Evolutionary conservation across 2,888 invertebrate species (phyloP), one percentile per base, ranked within the genome.

Genomic region (Cybosia mesomella): DNA sequence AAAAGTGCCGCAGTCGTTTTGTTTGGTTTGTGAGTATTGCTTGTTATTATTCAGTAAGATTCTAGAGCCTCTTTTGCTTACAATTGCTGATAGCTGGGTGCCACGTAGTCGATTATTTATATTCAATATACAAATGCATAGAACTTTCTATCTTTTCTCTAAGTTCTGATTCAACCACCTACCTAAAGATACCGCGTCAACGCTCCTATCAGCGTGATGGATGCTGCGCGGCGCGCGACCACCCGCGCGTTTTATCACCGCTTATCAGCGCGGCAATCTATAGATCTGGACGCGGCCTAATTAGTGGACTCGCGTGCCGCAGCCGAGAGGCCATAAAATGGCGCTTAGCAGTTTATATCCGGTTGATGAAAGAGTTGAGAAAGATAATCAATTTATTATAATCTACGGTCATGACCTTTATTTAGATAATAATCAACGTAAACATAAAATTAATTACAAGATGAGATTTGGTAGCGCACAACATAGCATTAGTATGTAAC

Each of bases 251-350:
- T 80, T 81, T 83, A 85, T 85, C 86, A 79, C 76, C 53, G 70
- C 72, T 82, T 84, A 85, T 85, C 86, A 77, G 72, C 66, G 74
- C 70, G 81, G 72, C 79, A 80, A 91, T 91, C 91, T 85, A 74
- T 83, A 82, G 87, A 87, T 89, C 83, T 81, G 82, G 82, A 76
- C 79, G 76, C 84, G 87, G 78, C 86, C 91, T 91, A 91, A 92
- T 92, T 92, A 92, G 90, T 87, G 88, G 85, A 86, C 90, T 83
- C 87, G 86, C 87, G 87, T 86, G 85, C 85, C 84, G 74, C 66
- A 71, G 74, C 73, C 62, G 55, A 58, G 34, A 66, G 76, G 55
- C 79, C 66, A 55, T 87, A 88, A 88, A 73, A 85, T 85, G 85
- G 60, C 81, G 85, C 87, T 76, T 49, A 18, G 3, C 9, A 22